Evolutionary conservation across 2,113 vertebrate species (phyloP).

Genomic region (Rhinolophus ferrumequinum): DNA sequence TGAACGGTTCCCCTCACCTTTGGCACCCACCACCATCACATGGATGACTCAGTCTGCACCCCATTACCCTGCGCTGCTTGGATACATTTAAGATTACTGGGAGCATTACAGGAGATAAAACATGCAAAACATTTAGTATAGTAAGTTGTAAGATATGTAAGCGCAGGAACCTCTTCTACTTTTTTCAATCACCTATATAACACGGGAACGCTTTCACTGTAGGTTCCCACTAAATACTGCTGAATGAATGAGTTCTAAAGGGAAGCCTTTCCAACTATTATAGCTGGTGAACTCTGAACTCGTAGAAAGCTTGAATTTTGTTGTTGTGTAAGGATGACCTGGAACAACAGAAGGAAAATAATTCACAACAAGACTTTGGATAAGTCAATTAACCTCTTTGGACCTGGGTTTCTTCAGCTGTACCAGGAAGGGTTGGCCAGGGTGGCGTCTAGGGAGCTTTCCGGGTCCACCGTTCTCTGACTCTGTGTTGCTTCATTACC

Average conservation of each 20-base stretch:
- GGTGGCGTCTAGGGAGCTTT: not conserved
- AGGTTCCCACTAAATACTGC: not conserved
- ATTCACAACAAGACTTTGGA: not conserved
- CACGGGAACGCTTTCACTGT: not conserved
- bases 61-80: not conserved
- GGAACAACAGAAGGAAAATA: not conserved
- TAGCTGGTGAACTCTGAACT: not conserved
- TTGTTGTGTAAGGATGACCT: constrained; percentile 14
- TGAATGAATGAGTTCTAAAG: not conserved
- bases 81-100: not conserved
- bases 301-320: not conserved
- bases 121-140: not conserved
- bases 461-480: fast-evolving
- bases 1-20: fast-evolving
- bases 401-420: constrained; percentile 4
- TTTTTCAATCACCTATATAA: not conserved
- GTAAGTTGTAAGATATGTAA: not conserved
- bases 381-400: constrained; percentile 43
- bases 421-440: not conserved
- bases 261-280: constrained; percentile 8
- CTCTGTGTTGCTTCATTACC: not conserved
- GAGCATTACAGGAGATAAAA: not conserved
- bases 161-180: not conserved
- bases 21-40: not conserved
- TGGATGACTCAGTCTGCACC: fast-evolving